Conservation (phyloP, 2,113 vertebrate genomes). For the Colinus virginianus region DNA sequence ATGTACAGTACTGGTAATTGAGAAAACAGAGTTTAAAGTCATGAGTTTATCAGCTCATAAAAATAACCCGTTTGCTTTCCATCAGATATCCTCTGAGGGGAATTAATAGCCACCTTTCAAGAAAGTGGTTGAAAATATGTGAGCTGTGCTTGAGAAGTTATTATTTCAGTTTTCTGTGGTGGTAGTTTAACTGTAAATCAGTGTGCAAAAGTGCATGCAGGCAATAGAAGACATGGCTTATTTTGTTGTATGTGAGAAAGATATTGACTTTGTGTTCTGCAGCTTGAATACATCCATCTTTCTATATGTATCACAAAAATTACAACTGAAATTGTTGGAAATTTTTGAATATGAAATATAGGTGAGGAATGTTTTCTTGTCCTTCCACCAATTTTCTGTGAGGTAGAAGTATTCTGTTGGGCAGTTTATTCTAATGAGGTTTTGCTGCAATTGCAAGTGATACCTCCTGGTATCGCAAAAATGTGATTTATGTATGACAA, state of each 20-base stretch:
- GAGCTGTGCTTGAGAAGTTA: slow-evolving; percentile 71
- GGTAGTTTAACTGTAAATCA: slow-evolving; percentile 56
- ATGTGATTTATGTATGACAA: slow-evolving; percentile 55
- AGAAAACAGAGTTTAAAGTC: slow-evolving; percentile 76
- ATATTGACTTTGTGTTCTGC: slow-evolving; percentile 15
- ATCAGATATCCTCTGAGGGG: slow-evolving; percentile 78
- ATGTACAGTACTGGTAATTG: slow-evolving; percentile 73
- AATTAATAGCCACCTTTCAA: slow-evolving; percentile 82
- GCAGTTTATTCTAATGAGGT: slow-evolving; percentile 61
- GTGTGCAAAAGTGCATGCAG: neutral
- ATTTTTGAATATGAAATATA: slow-evolving; percentile 47
- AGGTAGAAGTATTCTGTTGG: slow-evolving; percentile 40
- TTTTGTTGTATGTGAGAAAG: slow-evolving; percentile 17
- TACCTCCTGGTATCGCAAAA: slow-evolving; percentile 20
- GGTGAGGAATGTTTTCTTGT: slow-evolving; percentile 46
- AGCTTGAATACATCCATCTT: neutral
- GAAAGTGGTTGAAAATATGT: slow-evolving; percentile 67
- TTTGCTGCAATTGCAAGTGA: slow-evolving; percentile 49
- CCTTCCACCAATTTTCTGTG: slow-evolving; percentile 41
- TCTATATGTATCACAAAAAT: slow-evolving; percentile 25
- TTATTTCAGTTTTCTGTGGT: slow-evolving; percentile 58
- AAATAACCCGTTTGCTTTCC: slow-evolving; percentile 81
- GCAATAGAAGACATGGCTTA: slow-evolving; percentile 7
- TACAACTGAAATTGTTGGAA: neutral
- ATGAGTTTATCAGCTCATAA: slow-evolving; percentile 80